Evolutionary conservation across 2,888 invertebrate genomes (phyloP), one percentile per base, ranked within the genome.

Genomic region (Macrosiphum euphorbiae): DNA sequence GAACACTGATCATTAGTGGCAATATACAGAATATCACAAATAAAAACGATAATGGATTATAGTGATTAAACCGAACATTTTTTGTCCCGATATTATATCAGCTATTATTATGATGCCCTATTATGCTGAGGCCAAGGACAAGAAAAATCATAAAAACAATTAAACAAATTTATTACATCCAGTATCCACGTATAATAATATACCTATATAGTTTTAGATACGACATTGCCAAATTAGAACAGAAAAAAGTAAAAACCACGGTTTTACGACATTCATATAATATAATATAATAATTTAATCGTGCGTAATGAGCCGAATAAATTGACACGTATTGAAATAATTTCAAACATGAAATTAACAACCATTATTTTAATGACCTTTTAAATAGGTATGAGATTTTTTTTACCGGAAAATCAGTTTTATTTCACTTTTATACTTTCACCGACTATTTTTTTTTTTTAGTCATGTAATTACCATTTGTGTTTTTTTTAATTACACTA

Each of bases 401-500:
- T 78, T 84, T 84, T 55, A 28, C 85, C 4, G 26, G 20, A 58
- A 85, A 58, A 85, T 91, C 44, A n/a, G 84, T 58, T 58, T 91
- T 47, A 91, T 44, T 85, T 55, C 26, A 44, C 11, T 91, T 85
- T 86, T 47, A 44, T 58, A 58, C 85, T 55, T 91, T 91, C 85
- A 58, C 44, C n/a, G 5, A 24, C 44, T 58, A 91, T 28, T 90
- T 90, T 67, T 90, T 85, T 91, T 61, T 86, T 91, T 52, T 26
- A 8, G 55, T 58, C 55, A 95, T 55, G 26, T 90, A 28, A 78
- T 89, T 44, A 58, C n/a, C 28, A 26, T 90, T 50, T 90, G 44
- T 90, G 1, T 90, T 41, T 44, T 85, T 55, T 92, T 61, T 86
- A 92, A 86, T 92, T 86, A 92, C 86, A 87, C 61, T 78, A 78